Conservation (phyloP, 2,888 invertebrate species). For the Halictus quadricinctus region DNA sequence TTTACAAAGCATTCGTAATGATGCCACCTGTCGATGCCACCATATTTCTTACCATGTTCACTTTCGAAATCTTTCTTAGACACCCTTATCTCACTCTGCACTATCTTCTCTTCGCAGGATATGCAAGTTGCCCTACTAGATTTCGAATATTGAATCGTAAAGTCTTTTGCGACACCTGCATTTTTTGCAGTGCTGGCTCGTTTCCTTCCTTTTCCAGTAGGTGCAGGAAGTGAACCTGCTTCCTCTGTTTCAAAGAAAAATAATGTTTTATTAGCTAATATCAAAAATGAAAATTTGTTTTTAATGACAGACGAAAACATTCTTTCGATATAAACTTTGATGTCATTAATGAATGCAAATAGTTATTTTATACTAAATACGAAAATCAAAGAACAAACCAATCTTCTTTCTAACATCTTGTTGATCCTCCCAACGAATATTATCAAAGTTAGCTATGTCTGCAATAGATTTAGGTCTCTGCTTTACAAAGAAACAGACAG, state of each 20-base stretch:
- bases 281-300: neutral
- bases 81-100: conserved; percentile 87
- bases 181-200: conserved; percentile 79
- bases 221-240: conserved; percentile 46
- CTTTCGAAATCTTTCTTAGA: conserved; percentile 93
- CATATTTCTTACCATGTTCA: conserved; percentile 90
- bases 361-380: neutral
- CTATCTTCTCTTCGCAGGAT: conserved; percentile 93
- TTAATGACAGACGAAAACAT: neutral
- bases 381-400: conserved; percentile 83
- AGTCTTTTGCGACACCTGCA: conserved; percentile 86
- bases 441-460: conserved; percentile 92
- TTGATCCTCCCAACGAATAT: conserved; percentile 93
- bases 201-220: conserved; percentile 84
- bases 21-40: conserved; percentile 94
- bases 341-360: neutral
- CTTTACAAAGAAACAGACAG: conserved; percentile 92
- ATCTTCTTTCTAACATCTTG: conserved; percentile 88
- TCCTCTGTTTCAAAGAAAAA: conserved; percentile 58
- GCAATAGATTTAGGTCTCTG: conserved; percentile 88
- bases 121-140: conserved; percentile 91
- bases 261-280: neutral
- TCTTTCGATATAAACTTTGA: neutral
- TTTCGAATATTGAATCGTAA: conserved; percentile 92
- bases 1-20: conserved; percentile 95